Conservation (phyloP, 2,113 vertebrate species). For the Lipotes vexillifer region DNA sequence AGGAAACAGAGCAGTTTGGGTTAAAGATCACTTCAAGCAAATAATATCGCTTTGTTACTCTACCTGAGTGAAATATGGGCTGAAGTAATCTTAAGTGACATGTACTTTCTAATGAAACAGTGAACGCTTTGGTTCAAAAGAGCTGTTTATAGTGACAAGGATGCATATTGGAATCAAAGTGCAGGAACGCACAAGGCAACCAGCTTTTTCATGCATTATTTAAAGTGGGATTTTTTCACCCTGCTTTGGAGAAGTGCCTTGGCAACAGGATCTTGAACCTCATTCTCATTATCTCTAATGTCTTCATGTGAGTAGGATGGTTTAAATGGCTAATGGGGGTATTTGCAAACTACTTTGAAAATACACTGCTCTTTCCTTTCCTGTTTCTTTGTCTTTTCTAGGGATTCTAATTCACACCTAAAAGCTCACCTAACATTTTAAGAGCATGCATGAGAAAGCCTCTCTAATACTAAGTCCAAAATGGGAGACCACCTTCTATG, state of each 20-base stretch:
- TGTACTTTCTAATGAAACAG: background rate
- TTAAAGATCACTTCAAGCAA: conserved; percentile 35
- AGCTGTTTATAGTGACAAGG: background rate
- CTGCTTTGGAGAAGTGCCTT: background rate
- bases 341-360: conserved; percentile 5
- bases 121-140: conserved; percentile 7
- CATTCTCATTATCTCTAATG: background rate
- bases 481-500: background rate
- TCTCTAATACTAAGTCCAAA: background rate
- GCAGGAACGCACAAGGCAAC: background rate
- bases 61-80: background rate
- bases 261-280: background rate
- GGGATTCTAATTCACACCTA: background rate
- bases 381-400: background rate
- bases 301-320: background rate
- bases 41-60: conserved; percentile 28
- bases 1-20: conserved; percentile 16
- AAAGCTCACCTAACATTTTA: background rate
- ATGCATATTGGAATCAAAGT: background rate
- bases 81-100: background rate
- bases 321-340: background rate
- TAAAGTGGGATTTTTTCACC: conserved; percentile 1
- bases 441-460: background rate
- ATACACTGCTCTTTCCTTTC: background rate
- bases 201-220: conserved; percentile 38